Evolutionary conservation across 2,113 vertebrate species (phyloP), one percentile per base, ranked within the genome.

Genomic region (Tor tambroides): DNA sequence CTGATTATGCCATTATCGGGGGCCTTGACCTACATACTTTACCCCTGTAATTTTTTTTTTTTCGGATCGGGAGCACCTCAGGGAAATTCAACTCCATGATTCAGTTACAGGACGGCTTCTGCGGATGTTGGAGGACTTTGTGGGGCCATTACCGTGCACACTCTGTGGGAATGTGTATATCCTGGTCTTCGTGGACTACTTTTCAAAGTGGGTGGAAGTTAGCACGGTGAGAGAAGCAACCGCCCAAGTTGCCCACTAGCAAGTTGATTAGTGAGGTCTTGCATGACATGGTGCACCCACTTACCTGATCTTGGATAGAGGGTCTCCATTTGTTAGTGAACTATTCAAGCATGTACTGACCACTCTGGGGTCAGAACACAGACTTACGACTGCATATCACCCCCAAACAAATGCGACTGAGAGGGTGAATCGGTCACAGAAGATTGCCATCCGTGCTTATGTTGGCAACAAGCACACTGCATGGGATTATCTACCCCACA

Each of bases 31-130:
- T 71, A 6, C 11, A 14, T 19, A 71, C 30, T 71, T 35, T 71
- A 35, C 67, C 30, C 67, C 6, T 71, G 14, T 71, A 30, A 30
- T n/a, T n/a, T n/a, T n/a, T 32, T 32, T 69, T 12, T 69, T 69
- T 69, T 30, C 65, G 5, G 65, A 69, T 69, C 4, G 28, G 28
- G 26, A 71, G 6, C 79, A 76, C 15, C 38, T 83, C 10, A 23
- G n/a, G 26, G 78, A 87, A 32, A 51, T 87, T 15, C 67, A 81
- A 51, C 49, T 74, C n/a, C 35, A 74, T 30, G 78, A 80, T 32
- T n/a, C 30, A 21, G 23, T 38, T 28, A 63, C 28, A 0, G 46
- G 35, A 10, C 43, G 78, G 6, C 28, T 69, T 17, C 65, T 32
- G 28, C 32, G 2, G 32, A 41, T 38, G 32, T 26, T 54, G 21